A percentile compares a stretch with the other conserved stretches of the same genome.
These are phyloP conservation scores for Triplophysa bombifrons DNA, from an alignment of 2,797 vertebrate genomes.

Conservation along the genomic window DNA sequence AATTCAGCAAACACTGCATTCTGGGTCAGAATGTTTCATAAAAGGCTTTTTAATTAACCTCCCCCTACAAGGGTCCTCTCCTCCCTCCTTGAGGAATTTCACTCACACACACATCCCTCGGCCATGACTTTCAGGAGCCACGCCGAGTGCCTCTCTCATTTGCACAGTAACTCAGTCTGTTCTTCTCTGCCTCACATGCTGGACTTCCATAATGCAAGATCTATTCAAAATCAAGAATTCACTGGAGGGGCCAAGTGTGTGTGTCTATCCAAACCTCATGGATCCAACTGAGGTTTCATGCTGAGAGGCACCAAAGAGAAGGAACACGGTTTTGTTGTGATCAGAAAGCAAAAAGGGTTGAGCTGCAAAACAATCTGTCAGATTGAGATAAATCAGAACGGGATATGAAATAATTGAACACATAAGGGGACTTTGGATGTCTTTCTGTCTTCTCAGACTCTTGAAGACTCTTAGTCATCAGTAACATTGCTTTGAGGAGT, in stretches of 20 bases:
- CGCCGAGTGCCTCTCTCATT: conserved; percentile 46
- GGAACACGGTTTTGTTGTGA: background rate
- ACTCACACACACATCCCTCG: conserved; percentile 36
- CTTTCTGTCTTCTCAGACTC: conserved; percentile 14
- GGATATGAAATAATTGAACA: background rate
- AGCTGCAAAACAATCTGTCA: background rate
- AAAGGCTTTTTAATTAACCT: conserved; percentile 74
- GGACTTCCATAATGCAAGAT: conserved; percentile 19
- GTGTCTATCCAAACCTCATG: conserved; percentile 18
- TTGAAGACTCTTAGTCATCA: conserved; percentile 47
- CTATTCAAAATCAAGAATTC: conserved; percentile 34
- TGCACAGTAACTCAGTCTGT: conserved; percentile 34
- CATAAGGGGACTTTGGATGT: conserved; percentile 1
- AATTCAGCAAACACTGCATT: background rate
- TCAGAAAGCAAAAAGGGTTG: conserved; percentile 12
- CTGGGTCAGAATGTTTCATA: conserved; percentile 53
- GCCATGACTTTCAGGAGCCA: conserved; percentile 57
- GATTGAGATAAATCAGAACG: background rate
- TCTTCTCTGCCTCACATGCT: conserved; percentile 58
- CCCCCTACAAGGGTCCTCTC: conserved; percentile 43
- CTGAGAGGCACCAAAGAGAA: conserved; percentile 7
- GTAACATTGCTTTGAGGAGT: conserved; percentile 15
- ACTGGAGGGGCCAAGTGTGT: background rate
- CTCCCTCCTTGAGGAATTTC: conserved; percentile 59
- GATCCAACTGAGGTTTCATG: conserved; percentile 23